phyloP scores from a whole-genome alignment of 2,888 invertebrate genomes.

The Oxycera nigricornis region DNA sequence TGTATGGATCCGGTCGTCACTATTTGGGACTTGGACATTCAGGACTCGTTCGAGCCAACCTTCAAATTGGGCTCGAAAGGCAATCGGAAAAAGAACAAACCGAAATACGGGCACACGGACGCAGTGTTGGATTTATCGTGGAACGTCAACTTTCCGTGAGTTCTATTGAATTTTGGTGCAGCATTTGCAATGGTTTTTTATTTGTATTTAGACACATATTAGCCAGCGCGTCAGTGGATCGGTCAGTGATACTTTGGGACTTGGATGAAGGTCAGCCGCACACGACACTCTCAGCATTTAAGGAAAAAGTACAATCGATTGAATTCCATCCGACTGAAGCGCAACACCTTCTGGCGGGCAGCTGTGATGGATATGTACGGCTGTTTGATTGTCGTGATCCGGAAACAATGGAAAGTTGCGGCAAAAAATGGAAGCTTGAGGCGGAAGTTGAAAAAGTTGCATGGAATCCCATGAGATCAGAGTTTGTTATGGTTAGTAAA shows the following conservation, averaged over 20 bases:
- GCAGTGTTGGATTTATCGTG: slow-evolving; percentile 92
- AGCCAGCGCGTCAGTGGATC: slow-evolving; percentile 93
- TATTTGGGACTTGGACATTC: slow-evolving; percentile 96
- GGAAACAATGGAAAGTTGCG: slow-evolving; percentile 62
- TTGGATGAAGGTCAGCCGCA: slow-evolving; percentile 80
- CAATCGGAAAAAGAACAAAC: slow-evolving; percentile 75
- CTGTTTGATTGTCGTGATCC: slow-evolving; percentile 86
- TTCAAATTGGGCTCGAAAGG: slow-evolving; percentile 79
- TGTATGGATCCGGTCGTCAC: slow-evolving; percentile 92
- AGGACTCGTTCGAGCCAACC: slow-evolving; percentile 89
- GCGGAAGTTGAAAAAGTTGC: slow-evolving; percentile 82
- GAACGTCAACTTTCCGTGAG: slow-evolving; percentile 78
- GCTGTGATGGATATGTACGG: slow-evolving; percentile 80
- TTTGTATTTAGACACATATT: slow-evolving; percentile 76
- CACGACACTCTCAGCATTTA: slow-evolving; percentile 75
- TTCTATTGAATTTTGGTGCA: too few relatives aligned
- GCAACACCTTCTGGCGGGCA: slow-evolving; percentile 82
- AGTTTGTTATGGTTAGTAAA: slow-evolving; percentile 70
- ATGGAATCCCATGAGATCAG: slow-evolving; percentile 84
- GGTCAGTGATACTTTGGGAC: slow-evolving; percentile 90
- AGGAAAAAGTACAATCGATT: slow-evolving; percentile 84
- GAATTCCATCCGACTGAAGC: slow-evolving; percentile 85
- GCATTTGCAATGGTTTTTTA: slow-evolving; percentile 43
- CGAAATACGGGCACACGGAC: slow-evolving; percentile 80
- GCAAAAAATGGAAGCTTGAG: slow-evolving; percentile 73